Conservation (phyloP, 1,140 invertebrate species). For the Drosophila arizonae region DNA sequence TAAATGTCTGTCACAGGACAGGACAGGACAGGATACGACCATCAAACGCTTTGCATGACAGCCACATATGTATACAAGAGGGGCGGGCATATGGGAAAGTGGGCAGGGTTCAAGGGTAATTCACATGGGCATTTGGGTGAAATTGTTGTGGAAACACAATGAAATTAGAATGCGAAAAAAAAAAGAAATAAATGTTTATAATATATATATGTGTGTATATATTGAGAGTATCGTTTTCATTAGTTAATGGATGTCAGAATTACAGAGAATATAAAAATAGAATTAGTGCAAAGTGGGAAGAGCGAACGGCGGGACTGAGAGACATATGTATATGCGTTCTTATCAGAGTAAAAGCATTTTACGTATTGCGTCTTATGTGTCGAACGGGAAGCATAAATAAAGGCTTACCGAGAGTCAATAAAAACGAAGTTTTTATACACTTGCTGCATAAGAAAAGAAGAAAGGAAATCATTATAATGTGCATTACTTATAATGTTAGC, state of each 20-base stretch:
- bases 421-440: neutral
- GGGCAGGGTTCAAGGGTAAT: conserved; percentile 24
- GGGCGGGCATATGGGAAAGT: neutral
- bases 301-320: neutral
- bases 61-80: conserved; percentile 12
- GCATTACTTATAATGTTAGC: too few species aligned
- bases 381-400: neutral
- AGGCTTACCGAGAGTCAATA: neutral
- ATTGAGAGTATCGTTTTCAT: conserved; percentile 58
- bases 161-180: conserved; percentile 77
- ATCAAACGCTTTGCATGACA: conserved; percentile 57
- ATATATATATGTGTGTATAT: neutral
- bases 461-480: too few species aligned
- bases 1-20: conserved; percentile 54
- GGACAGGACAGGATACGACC: conserved; percentile 42
- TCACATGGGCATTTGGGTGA: conserved; percentile 53
- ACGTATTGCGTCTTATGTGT: conserved; percentile 2
- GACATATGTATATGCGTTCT: conserved; percentile 7
- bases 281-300: conserved; percentile 31
- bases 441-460: neutral
- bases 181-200: conserved; percentile 31
- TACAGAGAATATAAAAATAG: conserved; percentile 27
- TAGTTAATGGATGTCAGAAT: conserved; percentile 71
- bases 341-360: conserved; percentile 35
- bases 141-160: conserved; percentile 74